Conservation (phyloP, 2,797 vertebrate genomes). For the Megaceryle alcyon region DNA sequence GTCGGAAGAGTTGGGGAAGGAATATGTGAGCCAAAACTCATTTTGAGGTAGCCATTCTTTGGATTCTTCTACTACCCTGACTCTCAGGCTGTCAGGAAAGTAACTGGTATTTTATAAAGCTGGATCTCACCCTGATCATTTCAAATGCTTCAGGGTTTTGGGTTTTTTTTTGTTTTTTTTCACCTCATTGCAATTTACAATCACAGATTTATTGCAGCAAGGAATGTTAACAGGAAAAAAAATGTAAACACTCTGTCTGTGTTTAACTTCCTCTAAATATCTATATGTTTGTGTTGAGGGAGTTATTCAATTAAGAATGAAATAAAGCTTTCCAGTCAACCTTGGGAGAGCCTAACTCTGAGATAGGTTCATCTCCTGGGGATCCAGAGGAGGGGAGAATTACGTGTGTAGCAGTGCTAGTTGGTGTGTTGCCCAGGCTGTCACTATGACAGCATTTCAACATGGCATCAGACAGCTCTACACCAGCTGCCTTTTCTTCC, state of each 20-base stretch:
- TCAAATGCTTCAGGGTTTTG: constrained; percentile 9
- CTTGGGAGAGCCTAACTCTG: constrained; percentile 12
- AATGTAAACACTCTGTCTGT: constrained; percentile 19
- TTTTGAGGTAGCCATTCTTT: not conserved
- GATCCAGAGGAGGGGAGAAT: not conserved
- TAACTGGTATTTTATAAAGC: constrained; percentile 16
- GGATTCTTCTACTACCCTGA: not conserved
- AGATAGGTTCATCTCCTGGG: constrained; percentile 6
- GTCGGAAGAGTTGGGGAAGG: not conserved
- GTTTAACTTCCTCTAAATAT: constrained; percentile 50
- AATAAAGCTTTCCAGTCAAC: constrained; percentile 31
- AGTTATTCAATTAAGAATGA: constrained; percentile 36
- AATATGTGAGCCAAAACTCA: not conserved
- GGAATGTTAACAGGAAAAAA: constrained; percentile 63
- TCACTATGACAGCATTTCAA: constrained; percentile 60
- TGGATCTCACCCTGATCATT: constrained; percentile 5
- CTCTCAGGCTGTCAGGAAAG: accelerated
- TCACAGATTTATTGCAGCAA: constrained; percentile 15
- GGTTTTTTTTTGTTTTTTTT: not conserved
- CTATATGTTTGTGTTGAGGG: constrained; percentile 40
- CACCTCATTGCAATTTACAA: constrained; percentile 6
- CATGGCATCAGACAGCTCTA: constrained; percentile 30
- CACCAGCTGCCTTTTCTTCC: constrained; percentile 45
- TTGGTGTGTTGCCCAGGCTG: constrained; percentile 44
- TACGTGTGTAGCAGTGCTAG: constrained; percentile 5